Evolutionary conservation across 2,797 vertebrate species (phyloP).

Genomic region (Bradypus variegatus): DNA sequence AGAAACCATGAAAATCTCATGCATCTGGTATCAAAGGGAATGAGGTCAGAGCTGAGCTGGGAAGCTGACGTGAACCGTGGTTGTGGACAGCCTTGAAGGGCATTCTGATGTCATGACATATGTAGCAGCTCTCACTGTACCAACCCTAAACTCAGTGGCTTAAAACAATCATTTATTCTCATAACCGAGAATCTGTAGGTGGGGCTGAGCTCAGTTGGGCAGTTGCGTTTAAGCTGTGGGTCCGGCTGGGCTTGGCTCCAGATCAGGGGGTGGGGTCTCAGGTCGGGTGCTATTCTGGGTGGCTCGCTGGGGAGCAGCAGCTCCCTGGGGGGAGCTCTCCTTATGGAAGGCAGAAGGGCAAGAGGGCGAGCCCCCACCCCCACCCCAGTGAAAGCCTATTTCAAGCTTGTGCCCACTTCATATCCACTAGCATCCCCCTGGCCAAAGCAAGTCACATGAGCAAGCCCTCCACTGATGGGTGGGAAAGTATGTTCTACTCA

Average conservation of each 20-base stretch:
- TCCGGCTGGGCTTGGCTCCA: not conserved
- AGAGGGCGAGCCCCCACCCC: not conserved
- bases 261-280: not conserved
- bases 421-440: not conserved
- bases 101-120: accelerated
- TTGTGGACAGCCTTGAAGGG: not conserved
- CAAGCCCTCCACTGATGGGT: accelerated
- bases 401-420: not conserved
- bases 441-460: not conserved
- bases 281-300: not conserved
- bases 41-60: not conserved
- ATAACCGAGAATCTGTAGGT: no score
- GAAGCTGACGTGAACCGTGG: no score
- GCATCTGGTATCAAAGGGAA: not conserved
- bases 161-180: not conserved
- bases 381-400: not conserved
- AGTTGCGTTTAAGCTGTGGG: not conserved
- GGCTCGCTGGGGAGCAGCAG: not conserved
- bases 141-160: not conserved
- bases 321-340: not conserved
- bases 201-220: not conserved
- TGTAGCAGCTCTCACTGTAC: accelerated
- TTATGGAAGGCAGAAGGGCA: not conserved
- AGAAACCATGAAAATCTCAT: not conserved
- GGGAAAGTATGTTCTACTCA: not conserved